Conservation (phyloP, 2,888 invertebrate species). For the Drosophila koepferae region DNA sequence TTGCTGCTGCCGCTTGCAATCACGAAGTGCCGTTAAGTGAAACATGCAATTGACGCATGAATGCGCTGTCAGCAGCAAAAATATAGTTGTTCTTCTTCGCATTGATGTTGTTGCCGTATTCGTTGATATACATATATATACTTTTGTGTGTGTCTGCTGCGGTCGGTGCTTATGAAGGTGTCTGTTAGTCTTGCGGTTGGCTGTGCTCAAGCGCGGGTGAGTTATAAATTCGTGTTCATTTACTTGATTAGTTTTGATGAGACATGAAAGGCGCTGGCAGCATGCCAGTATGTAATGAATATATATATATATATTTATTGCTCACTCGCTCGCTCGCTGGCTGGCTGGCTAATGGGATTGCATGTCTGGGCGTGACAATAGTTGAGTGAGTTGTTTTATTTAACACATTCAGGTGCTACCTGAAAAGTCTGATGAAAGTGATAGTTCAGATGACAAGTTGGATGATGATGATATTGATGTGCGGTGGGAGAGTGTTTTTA, state of each 20-base stretch:
- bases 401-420: slow-evolving; percentile 30
- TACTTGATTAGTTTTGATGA: slow-evolving; percentile 80
- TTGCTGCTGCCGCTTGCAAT: slow-evolving; percentile 62
- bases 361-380: slow-evolving; percentile 27
- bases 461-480: background rate
- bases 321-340: slow-evolving; percentile 5
- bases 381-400: slow-evolving; percentile 27
- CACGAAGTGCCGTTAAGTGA: slow-evolving; percentile 80
- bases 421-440: slow-evolving; percentile 14
- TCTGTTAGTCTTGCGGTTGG: slow-evolving; percentile 68
- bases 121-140: background rate
- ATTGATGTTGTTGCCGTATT: slow-evolving; percentile 13
- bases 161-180: slow-evolving; percentile 46
- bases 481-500: no score
- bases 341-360: slow-evolving; percentile 14
- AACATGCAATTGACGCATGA: slow-evolving; percentile 81
- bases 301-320: slow-evolving; percentile 52
- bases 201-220: slow-evolving; percentile 37
- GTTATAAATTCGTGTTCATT: slow-evolving; percentile 76
- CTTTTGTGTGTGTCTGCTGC: slow-evolving; percentile 9
- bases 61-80: slow-evolving; percentile 62
- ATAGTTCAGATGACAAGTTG: background rate
- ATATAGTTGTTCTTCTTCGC: slow-evolving; percentile 41
- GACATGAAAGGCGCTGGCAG: slow-evolving; percentile 77
- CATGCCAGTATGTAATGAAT: slow-evolving; percentile 70